Conservation (phyloP, 2,888 invertebrate genomes). For the Eudasyphora cyanicolor region DNA sequence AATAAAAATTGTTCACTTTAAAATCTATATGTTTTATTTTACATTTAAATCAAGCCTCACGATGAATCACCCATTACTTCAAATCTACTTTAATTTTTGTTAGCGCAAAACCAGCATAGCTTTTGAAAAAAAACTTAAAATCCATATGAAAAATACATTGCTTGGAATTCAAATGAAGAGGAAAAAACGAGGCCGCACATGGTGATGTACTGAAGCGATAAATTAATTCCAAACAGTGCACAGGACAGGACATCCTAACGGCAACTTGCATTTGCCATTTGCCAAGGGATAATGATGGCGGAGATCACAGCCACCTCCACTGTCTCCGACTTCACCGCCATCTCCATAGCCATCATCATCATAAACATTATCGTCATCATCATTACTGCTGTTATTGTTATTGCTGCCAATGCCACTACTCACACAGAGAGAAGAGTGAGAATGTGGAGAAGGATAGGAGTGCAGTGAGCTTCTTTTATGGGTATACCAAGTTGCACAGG, state of each 20-base stretch:
- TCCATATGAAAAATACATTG: background rate
- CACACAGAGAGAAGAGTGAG: background rate
- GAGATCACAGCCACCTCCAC: conserved; percentile 40
- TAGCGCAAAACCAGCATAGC: too few species aligned
- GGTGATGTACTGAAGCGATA: conserved; percentile 60
- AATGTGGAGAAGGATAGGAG: background rate
- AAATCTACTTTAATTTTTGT: too few species aligned
- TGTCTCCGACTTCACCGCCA: background rate
- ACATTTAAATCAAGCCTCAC: too few species aligned
- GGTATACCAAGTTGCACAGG: conserved; percentile 18
- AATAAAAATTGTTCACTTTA: too few species aligned
- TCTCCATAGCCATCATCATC: background rate
- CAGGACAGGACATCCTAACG: conserved; percentile 65
- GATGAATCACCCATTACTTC: too few species aligned
- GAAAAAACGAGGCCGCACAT: conserved; percentile 32
- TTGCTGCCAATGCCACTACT: background rate
- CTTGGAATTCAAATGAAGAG: conserved; percentile 26
- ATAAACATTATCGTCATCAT: background rate
- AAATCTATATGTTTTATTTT: too few species aligned
- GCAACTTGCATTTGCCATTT: conserved; percentile 31
- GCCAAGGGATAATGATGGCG: conserved; percentile 52
- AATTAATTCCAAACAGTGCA: conserved; percentile 68
- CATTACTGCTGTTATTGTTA: background rate
- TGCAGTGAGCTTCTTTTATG: conserved; percentile 17
- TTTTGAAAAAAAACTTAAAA: background rate